Conservation (phyloP, 2,888 invertebrate genomes). For the Lamproptera curius region DNA sequence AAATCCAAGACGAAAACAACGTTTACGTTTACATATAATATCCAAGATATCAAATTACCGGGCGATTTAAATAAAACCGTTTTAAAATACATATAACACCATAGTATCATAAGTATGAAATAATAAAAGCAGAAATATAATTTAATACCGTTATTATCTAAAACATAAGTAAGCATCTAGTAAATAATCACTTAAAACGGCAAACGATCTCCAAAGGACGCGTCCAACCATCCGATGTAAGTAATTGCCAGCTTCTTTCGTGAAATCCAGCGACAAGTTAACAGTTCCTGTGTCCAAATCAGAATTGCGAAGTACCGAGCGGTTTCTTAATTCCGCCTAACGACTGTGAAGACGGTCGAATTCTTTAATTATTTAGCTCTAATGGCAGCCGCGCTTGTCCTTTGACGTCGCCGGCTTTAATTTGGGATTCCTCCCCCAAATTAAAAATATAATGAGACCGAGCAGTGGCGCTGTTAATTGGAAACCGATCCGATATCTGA, state of each 20-base stretch:
- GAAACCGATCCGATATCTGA: slow-evolving; percentile 68
- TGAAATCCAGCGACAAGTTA: slow-evolving; percentile 11
- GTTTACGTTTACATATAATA: no score
- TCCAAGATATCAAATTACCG: no score
- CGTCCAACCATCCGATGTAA: neutral
- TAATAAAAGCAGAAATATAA: no score
- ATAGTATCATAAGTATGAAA: no score
- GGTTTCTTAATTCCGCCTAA: slow-evolving; percentile 68
- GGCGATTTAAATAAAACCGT: no score
- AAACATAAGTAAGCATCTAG: no score
- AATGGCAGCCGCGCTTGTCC: slow-evolving; percentile 71
- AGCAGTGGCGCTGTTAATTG: slow-evolving; percentile 72
- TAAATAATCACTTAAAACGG: no score
- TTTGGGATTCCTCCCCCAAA: slow-evolving; percentile 75
- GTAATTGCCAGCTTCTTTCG: slow-evolving; percentile 3
- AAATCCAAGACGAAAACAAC: no score
- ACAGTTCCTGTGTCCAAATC: slow-evolving; percentile 45
- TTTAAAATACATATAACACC: no score
- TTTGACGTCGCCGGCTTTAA: slow-evolving; percentile 74
- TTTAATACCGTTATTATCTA: no score
- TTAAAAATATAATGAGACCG: slow-evolving; percentile 78
- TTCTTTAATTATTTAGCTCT: slow-evolving; percentile 78
- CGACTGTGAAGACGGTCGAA: slow-evolving; percentile 69
- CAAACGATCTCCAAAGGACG: no score
- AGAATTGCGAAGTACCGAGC: slow-evolving; percentile 60